Base-by-base conservation (phyloP, 2,888 invertebrate species). In the Caenorhabditis zanzibari region DNA sequence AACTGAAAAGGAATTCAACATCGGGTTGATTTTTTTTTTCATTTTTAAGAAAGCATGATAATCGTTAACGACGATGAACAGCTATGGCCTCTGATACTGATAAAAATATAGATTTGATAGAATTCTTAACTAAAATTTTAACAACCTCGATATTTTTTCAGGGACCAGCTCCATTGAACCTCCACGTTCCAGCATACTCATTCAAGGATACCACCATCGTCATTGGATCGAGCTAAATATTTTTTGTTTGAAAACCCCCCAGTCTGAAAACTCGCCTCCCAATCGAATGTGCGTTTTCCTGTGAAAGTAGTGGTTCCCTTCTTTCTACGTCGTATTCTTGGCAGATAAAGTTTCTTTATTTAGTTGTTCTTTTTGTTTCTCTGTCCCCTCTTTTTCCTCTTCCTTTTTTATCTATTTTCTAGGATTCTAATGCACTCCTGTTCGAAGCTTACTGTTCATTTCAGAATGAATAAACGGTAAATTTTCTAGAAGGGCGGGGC, bases 131-230 rank as follows among this genome's bases (percentile, higher is more conserved):
- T 38, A n/a, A n/a, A n/a, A n/a, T n/a, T n/a, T n/a, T n/a, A n/a
- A n/a, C 4, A 16, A 49, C 38, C 54, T 32, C 7, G 3, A 10
- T 58, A 26, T 66, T 5, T 24, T 81, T 87, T n/a, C 71, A 88
- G 86, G 92, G 92, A 35, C 91, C 91, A 66, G 91, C 91, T 76
- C 91, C 91, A 54, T 85, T 90, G 59, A 91, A 91, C 75, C 83
- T 91, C 22, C 87, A 91, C 76, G 90, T 91, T 6, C 91, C 90
- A 19, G 89, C 90, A 5, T 91, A 91, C 79, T 76, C 83, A 19
- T 88, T 91, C 86, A 91, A 91, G 85, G 90, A 88, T 16, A 77
- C 74, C 61, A 85, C 87, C 35, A 90, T 91, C 71, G 88, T 91
- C 76, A 87, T 91, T 75, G 91, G 89, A 84, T 76, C 81, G 47